Evolutionary conservation across 1,140 invertebrate genomes (phyloP), one percentile per base, ranked within the genome.

Genomic region (Hycleus cichorii): DNA sequence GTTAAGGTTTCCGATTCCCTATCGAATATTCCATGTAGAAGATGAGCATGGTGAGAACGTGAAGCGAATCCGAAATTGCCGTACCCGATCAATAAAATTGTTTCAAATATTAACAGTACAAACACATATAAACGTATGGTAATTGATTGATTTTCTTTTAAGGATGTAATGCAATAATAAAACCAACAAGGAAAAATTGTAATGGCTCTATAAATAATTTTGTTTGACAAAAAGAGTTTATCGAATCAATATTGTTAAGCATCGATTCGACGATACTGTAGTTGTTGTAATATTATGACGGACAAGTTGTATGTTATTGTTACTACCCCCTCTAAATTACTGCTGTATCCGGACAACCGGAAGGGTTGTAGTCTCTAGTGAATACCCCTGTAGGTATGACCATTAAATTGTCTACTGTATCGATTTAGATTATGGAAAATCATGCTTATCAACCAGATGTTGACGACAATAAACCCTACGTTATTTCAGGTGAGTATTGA

Each of bases 401-500:
- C 3, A 42, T 42, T 42, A 42, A 10, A 42, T 39, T 1, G 9
- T 42, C 18, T 50, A 27, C 10, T 11, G 39, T 3, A 18, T 26
- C 26, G 7, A 39, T 24, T n/a, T 27, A 12, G 24, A 49, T 24
- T 32, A 63, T 63, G 61, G 61, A 63, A 49, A 63, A 63, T 47
- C 52, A 52, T 59, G 61, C 49, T 11, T 63, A 59, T 40, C 49
- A 56, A 7, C 56, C 50, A n/a, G 61, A 63, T 11, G 57, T 53
- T 39, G 46, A 51, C 12, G 56, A 59, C 43, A 57, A 57, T 5
- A 58, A 54, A 39, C 61, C 61, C 10, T 63, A 50, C 43, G 47
- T 47, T 27, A 56, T 63, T n/a, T 42, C 57, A n/a, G 59, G 61
- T 63, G 40, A 63, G 61, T 60, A 47, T 49, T 49, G 43, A 56